phyloP scores from a whole-genome alignment of 2,113 vertebrate genomes.

The Melanerpes aurifrons region DNA sequence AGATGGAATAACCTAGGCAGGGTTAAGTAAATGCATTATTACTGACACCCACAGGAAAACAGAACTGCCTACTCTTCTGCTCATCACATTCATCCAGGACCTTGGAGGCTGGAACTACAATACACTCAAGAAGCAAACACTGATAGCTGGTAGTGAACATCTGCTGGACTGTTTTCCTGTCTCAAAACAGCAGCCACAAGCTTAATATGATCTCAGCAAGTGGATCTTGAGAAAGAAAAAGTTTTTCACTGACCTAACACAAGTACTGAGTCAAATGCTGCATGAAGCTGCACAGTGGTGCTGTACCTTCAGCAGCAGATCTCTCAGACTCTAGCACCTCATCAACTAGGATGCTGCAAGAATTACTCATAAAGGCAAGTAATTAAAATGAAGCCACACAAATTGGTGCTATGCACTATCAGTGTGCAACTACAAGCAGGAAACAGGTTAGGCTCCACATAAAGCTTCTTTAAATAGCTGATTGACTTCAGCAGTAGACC shows the following conservation, averaged over 20 bases:
- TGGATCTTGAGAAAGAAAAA: neutral
- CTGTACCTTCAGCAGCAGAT: neutral
- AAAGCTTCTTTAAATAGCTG: neutral
- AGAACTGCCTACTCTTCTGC: neutral
- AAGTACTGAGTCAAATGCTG: neutral
- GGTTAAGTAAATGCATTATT: neutral
- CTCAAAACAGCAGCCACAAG: neutral
- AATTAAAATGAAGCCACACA: neutral
- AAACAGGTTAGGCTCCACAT: neutral
- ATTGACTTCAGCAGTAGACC: neutral
- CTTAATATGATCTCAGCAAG: neutral
- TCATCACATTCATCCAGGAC: neutral
- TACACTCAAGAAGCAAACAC: neutral
- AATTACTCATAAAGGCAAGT: neutral
- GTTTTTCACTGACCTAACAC: neutral
- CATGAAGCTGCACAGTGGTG: neutral
- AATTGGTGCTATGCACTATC: neutral
- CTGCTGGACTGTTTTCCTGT: neutral
- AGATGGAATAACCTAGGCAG: neutral
- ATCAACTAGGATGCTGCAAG: neutral
- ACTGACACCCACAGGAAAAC: neutral
- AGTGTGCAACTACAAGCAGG: neutral
- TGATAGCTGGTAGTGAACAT: neutral
- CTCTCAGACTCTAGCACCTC: neutral
- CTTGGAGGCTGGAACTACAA: neutral